Percentiles rank a stretch among this genome's conserved stretches.
Evolutionary conservation across 2,888 invertebrate species (phyloP).

Genomic region (Aromia moschata): DNA sequence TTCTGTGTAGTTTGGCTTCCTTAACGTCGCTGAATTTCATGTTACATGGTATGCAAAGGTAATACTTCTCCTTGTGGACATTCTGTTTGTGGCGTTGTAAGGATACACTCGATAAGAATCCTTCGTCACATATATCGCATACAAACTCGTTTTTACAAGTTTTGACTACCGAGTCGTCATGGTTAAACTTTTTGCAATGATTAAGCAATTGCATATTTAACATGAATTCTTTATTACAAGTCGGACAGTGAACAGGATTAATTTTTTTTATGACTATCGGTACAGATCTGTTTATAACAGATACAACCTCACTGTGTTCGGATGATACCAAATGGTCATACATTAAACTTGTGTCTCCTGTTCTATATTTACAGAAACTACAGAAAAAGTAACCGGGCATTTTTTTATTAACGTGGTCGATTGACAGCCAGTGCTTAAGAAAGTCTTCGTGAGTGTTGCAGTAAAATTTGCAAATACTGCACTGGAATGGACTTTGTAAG

Average conservation of each 20-base stretch:
- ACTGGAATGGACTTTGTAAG: slow-evolving; percentile 85
- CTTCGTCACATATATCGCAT: slow-evolving; percentile 70
- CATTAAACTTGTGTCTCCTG: slow-evolving; percentile 73
- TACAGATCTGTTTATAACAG: slow-evolving; percentile 81
- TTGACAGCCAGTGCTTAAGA: slow-evolving; percentile 80
- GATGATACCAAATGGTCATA: slow-evolving; percentile 72
- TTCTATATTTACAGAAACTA: slow-evolving; percentile 77
- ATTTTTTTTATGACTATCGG: slow-evolving; percentile 80
- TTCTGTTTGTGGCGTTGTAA: slow-evolving; percentile 74
- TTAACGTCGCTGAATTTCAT: slow-evolving; percentile 69
- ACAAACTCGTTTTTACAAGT: slow-evolving; percentile 67
- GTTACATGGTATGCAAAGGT: slow-evolving; percentile 75
- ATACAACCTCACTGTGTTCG: slow-evolving; percentile 77
- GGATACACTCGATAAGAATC: slow-evolving; percentile 64
- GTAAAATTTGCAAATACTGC: slow-evolving; percentile 84
- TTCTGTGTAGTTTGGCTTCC: slow-evolving; percentile 74
- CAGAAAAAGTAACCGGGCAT: slow-evolving; percentile 75
- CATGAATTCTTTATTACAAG: slow-evolving; percentile 75
- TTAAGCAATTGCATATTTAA: slow-evolving; percentile 78
- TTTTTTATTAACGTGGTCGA: slow-evolving; percentile 65
- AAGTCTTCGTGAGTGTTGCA: slow-evolving; percentile 79
- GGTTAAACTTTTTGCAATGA: slow-evolving; percentile 67
- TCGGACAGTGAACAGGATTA: slow-evolving; percentile 70
- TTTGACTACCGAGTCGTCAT: slow-evolving; percentile 43
- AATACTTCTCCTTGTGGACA: slow-evolving; percentile 69